Percentiles rank a stretch among this genome's conserved stretches.
These are phyloP conservation scores for Polyommatus icarus DNA, from an alignment of 2,888 invertebrate species.

Conservation along the genomic window DNA sequence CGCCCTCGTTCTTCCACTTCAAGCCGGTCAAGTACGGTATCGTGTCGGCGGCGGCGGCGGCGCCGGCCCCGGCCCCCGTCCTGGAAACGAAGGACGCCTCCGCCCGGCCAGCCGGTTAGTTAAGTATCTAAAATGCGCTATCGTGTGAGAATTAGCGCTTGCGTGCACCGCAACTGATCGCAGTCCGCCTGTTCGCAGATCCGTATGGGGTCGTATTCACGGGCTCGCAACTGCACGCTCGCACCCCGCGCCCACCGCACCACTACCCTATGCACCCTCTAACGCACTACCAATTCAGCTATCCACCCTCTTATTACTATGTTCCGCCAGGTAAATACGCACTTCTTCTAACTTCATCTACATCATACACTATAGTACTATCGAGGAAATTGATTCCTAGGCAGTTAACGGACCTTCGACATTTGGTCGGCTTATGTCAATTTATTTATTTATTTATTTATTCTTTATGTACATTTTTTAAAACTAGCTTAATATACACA, in stretches of 20 bases:
- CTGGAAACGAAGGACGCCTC: constrained; percentile 78
- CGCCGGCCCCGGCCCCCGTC: constrained; percentile 64
- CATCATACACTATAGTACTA: neutral
- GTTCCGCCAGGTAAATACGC: constrained; percentile 70
- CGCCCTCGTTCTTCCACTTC: constrained; percentile 95
- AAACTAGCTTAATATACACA: no score
- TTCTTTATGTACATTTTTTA: no score
- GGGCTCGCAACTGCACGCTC: constrained; percentile 73
- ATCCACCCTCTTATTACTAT: constrained; percentile 72
- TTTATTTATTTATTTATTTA: no score
- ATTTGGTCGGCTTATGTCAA: no score
- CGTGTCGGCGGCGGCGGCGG: constrained; percentile 77
- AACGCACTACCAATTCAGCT: constrained; percentile 76
- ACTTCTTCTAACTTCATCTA: neutral
- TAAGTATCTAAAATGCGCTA: constrained; percentile 78
- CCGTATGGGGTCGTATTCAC: constrained; percentile 70
- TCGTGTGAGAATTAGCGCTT: constrained; percentile 72
- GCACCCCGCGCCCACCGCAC: constrained; percentile 72
- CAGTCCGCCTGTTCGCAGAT: constrained; percentile 69
- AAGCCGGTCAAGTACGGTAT: constrained; percentile 91
- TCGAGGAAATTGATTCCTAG: no score
- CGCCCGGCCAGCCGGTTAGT: constrained; percentile 80
- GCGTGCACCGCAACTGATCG: constrained; percentile 60
- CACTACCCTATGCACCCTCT: constrained; percentile 76
- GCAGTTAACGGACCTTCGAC: no score